phyloP scores from a whole-genome alignment of 1,140 invertebrate genomes.

The Eueides isabella region DNA sequence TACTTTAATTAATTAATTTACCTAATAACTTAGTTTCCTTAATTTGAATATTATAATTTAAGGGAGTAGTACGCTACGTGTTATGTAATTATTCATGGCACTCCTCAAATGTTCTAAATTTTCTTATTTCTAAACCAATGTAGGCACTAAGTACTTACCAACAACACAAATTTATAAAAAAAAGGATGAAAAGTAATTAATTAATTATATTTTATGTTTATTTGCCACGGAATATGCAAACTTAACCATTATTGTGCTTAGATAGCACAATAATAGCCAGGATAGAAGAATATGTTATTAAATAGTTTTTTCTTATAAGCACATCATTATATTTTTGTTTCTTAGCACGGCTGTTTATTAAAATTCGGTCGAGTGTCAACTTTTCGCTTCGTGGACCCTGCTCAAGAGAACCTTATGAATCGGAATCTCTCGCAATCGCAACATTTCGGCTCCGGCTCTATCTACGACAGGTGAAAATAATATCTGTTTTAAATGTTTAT shows the following conservation, averaged over 20 bases:
- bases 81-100: too few species aligned
- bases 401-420: slow-evolving; percentile 91
- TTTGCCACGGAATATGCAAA: not conserved
- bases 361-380: slow-evolving; percentile 96
- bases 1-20: too few species aligned
- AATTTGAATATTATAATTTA: not conserved
- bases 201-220: not conserved
- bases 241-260: not conserved
- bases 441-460: slow-evolving; percentile 88
- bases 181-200: too few species aligned
- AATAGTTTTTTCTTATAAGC: not conserved
- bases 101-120: too few species aligned
- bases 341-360: slow-evolving; percentile 91
- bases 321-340: not conserved
- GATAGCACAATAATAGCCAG: not conserved
- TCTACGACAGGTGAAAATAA: slow-evolving; percentile 83
- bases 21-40: too few species aligned
- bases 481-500: not conserved
- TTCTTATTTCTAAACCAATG: too few species aligned
- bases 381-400: slow-evolving; percentile 96
- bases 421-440: slow-evolving; percentile 84
- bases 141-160: too few species aligned
- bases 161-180: too few species aligned
- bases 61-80: too few species aligned
- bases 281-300: not conserved